Evolutionary conservation across 2,113 vertebrate species (phyloP), one percentile per base, ranked within the genome.

Genomic region (human (Homo sapiens)): DNA sequence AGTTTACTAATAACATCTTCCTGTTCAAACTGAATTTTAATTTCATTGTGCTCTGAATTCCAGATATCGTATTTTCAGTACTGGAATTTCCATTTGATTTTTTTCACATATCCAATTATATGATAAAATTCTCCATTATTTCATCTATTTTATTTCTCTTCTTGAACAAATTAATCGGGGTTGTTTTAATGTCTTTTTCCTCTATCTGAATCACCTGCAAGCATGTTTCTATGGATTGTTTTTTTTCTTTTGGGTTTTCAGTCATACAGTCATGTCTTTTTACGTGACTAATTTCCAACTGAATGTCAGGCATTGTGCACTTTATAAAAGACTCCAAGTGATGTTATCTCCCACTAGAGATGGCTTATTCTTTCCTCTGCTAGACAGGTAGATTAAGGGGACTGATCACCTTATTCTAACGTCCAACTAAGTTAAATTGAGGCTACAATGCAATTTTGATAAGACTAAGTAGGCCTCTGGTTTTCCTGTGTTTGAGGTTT

Each of bases 41-140:
- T 48, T 90, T 81, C 35, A 94, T 0, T 94, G 38, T 87, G 38
- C 90, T 93, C 20, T 97, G 43, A 94, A 95, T 96, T 96, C 64
- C 45, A 91, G 12, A 40, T 78, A 75, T 55, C 76, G 10, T 50
- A 87, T 66, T 91, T 89, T 93, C n/a, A 94, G 5, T 43, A 84
- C 8, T 64, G 89, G 25, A 93, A 88, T 61, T 90, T 90, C 70
- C 73, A 91, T 45, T 91, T 95, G 70, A 75, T 59, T 96, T n/a
- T 87, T 86, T 50, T 66, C 82, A 8, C 78, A 45, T 55, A 55
- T 84, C 2, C 12, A 94, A 92, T 75, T 73, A 73, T 25, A 22
- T 40, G 9, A 18, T 75, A 22, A 97, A 92, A 97, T 30, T 93
- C 32, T 81, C 43, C n/a, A 90, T 70, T 93, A 86, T 86, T 89